Base-by-base conservation (phyloP, 2,888 invertebrate genomes). In the Malthinus flaveolus region DNA sequence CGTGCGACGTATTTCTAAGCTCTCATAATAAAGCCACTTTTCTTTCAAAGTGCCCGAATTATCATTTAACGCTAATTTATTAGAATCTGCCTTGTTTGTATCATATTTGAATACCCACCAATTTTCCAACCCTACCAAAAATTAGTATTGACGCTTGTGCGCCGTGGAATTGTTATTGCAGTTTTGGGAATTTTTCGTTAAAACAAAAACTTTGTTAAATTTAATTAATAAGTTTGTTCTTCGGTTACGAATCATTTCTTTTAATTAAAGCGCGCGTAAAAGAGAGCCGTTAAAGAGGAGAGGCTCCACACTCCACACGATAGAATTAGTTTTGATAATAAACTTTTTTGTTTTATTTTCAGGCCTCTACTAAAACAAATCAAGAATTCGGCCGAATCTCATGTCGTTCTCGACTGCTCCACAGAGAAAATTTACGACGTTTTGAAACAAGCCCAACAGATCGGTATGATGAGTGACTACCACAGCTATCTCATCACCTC, bases 391-490 rank as follows among this genome's bases (percentile, higher is more conserved):
- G 93, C 92, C 0, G 93, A 94, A 77, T 93, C 93, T 0, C 93
- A 93, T 75, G 93, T 95, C 66, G 92, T 95, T 5, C 81, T 95
- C 52, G 95, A 95, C 78, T 95, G 95, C 72, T 87, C 91, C 11
- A 91, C 91, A 0, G 92, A 93, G 58, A 87, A 91, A 73, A 90
- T 95, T 65, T 86, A 91, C 72, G 88, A 90, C 69, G 91, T 95
- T 13, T 80, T 95, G 56, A 94, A 94, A 73, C 95, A 96, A 79
- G 95, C 95, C 7, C 93, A 95, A 79, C 95, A 95, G 82, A 92
- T 97, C 67, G 96, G 96, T 63, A 93, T 97, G 93, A 95, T 97
- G 91, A 95, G 94, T 64, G 93, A 94, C 75, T 92, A 95, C 75
- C 95, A 95, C 79, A 94, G 94, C 79, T 97, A 94, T 76, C 85